A percentile compares a stretch with the other conserved stretches of the same genome.
Evolutionary conservation across 2,113 vertebrate genomes (phyloP).

Genomic region (Sebastes schlegelii): DNA sequence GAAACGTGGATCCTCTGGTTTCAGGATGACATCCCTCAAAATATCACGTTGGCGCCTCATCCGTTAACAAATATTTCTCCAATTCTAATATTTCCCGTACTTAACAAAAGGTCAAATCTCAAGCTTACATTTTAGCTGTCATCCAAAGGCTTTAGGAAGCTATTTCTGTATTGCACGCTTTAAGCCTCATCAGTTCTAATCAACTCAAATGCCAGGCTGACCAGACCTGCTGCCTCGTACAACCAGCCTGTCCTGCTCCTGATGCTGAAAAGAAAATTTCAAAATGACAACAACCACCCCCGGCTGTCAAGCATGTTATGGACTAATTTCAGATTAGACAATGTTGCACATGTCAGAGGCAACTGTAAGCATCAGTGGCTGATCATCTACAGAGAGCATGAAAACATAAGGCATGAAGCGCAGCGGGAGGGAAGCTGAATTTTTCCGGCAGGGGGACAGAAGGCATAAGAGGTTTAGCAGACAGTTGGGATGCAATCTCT

Average conservation of each 20-base stretch:
- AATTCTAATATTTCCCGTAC: not conserved
- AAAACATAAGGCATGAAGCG: constrained; percentile 6
- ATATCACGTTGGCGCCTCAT: not conserved
- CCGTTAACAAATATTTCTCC: not conserved
- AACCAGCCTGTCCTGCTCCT: constrained; percentile 23
- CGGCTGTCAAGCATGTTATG: constrained; percentile 47
- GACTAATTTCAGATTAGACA: constrained; percentile 71
- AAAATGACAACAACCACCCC: constrained; percentile 58
- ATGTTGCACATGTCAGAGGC: constrained; percentile 63
- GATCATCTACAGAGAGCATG: constrained; percentile 60
- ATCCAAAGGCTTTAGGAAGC: constrained; percentile 26
- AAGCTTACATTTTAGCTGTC: constrained; percentile 17
- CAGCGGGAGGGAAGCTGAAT: constrained; percentile 44
- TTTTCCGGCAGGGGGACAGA: constrained; percentile 49
- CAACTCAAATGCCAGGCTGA: constrained; percentile 51
- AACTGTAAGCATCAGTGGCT: constrained; percentile 62
- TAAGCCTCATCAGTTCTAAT: constrained; percentile 63
- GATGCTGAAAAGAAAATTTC: constrained; percentile 23
- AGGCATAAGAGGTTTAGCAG: constrained; percentile 67
- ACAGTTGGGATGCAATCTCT: constrained; percentile 57
- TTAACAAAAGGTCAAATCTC: constrained; percentile 47
- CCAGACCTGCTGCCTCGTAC: constrained; percentile 45
- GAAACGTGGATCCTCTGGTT: not conserved
- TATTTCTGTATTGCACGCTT: constrained; percentile 25
- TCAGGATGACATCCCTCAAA: not conserved